Evolutionary conservation across 2,113 vertebrate genomes (phyloP).

Genomic region (Platichthys flesus): DNA sequence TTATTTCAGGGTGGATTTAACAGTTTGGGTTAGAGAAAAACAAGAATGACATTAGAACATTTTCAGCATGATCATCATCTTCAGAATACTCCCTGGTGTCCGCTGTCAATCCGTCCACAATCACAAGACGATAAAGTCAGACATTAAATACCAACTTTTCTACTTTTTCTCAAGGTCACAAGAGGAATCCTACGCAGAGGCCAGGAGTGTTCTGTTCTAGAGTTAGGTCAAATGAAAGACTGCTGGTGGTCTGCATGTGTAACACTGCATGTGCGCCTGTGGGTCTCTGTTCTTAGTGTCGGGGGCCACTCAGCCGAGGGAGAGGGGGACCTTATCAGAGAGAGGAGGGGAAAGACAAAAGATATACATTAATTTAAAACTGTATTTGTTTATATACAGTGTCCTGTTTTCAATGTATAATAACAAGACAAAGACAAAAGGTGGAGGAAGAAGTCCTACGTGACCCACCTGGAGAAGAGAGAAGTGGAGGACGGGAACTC

Average conservation of each 20-base stretch:
- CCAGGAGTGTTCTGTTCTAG: not conserved
- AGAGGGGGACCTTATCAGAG: slow-evolving; percentile 52
- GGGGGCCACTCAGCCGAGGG: slow-evolving; percentile 48
- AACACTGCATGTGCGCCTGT: not conserved
- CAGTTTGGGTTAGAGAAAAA: not conserved
- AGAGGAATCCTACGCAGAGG: not conserved
- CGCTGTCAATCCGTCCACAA: not conserved
- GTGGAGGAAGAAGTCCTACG: not conserved
- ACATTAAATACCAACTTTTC: not conserved
- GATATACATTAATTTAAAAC: not conserved
- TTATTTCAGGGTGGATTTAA: no score
- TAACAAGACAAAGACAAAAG: no score
- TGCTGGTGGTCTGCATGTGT: slow-evolving; percentile 6
- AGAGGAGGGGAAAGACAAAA: not conserved
- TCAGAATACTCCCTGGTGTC: not conserved
- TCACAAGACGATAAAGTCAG: slow-evolving; percentile 1
- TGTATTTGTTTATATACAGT: not conserved
- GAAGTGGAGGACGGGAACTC: slow-evolving; percentile 71
- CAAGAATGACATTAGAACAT: not conserved
- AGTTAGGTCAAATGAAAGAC: not conserved
- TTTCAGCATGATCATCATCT: not conserved
- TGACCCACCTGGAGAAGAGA: slow-evolving; percentile 69
- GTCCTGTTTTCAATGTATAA: not conserved
- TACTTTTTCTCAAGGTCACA: not conserved
- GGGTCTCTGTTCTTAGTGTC: slow-evolving; percentile 44